Evolutionary conservation across 1,140 invertebrate species (phyloP), one percentile per base, ranked within the genome.

Genomic region (Halesus radiatus): DNA sequence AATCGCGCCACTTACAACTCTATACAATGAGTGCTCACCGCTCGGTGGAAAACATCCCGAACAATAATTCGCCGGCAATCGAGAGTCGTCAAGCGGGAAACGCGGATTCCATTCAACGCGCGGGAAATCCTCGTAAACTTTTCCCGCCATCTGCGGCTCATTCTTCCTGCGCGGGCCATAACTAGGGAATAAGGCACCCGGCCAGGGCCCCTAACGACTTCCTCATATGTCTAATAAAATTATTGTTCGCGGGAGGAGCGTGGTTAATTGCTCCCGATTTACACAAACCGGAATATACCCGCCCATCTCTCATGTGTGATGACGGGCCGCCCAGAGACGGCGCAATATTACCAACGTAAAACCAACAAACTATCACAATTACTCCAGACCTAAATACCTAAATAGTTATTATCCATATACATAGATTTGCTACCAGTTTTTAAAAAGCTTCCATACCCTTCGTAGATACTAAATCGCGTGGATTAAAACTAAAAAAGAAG

Each of bases 221-320:
- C 72, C 56, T 76, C 54, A 68, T 78, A 78, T 70, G 75, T 77
- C 75, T 77, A 77, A 81, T 81, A 81, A 81, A 81, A 81, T 81
- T 81, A 81, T 78, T 77, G 70, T 81, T 77, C 54, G 60, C 29
- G 50, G 23, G 74, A 62, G 6, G 72, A 20, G 50, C n/a, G 45
- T 29, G 26, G 26, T 81, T 81, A 81, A 81, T 81, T 81, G 80
- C 56, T 37, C 29, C 37, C 45, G 53, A 77, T 73, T 76, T 80
- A 76, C 22, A 70, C 60, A 60, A 70, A 77, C 18, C 75, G 74
- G 54, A 79, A 79, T 20, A 58, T 64, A 50, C 56, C 16, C 62
- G 50, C 15, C 52, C 37, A 54, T 70, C 22, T 45, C 60, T 29
- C 60, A 54, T 56, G 73, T 66, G 62, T 18, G 62, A 50, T 26